Conservation (phyloP, 2,888 invertebrate genomes). For the Nasonia oneida region DNA sequence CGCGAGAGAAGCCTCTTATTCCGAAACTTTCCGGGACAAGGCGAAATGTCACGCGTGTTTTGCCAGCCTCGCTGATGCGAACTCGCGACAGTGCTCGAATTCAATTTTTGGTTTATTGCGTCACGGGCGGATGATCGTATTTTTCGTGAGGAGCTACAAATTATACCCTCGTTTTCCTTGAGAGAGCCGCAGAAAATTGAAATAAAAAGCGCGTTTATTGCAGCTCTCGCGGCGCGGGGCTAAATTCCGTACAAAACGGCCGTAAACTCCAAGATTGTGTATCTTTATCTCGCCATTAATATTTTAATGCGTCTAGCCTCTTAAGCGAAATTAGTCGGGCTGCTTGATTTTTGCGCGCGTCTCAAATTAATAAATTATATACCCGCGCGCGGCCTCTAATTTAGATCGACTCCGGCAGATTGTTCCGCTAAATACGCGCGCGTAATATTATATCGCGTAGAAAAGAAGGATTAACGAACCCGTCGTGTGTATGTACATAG, state of each 20-base stretch:
- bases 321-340: constrained; percentile 54
- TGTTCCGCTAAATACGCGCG: constrained; percentile 30
- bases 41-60: constrained; percentile 69
- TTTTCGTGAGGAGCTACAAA: background rate
- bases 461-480: background rate
- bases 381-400: constrained; percentile 17
- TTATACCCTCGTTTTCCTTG: constrained; percentile 27
- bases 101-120: no score
- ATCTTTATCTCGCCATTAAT: constrained; percentile 56
- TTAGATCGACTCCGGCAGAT: constrained; percentile 27
- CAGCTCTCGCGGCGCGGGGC: background rate
- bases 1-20: constrained; percentile 60
- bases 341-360: background rate
- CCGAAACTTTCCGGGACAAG: constrained; percentile 67
- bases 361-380: background rate
- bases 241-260: constrained; percentile 37
- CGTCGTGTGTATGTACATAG: background rate
- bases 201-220: constrained; percentile 3
- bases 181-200: background rate
- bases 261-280: constrained; percentile 38
- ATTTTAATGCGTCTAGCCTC: constrained; percentile 47
- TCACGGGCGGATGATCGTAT: background rate
- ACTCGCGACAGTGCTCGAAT: no score
- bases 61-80: background rate
- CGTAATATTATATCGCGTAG: background rate